phyloP scores from a whole-genome alignment of 2,888 invertebrate species.

The Cantharis lateralis region DNA sequence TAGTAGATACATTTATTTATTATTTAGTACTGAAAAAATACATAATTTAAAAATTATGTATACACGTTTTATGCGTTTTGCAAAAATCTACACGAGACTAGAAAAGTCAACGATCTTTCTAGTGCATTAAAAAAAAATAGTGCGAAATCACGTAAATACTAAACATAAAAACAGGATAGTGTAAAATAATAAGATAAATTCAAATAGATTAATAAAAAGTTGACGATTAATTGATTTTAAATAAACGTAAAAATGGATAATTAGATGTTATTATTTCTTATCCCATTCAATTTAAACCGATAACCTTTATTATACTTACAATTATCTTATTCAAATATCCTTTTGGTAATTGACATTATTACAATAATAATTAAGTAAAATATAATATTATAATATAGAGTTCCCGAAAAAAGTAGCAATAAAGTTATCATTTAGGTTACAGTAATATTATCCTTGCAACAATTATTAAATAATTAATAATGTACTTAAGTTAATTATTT shows the following conservation, averaged over 20 bases:
- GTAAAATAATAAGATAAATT: background rate
- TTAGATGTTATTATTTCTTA: background rate
- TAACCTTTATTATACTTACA: background rate
- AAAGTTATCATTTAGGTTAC: background rate
- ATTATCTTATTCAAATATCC: background rate
- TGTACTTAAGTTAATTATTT: background rate
- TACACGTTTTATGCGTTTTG: too few species aligned
- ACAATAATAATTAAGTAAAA: background rate
- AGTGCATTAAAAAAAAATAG: background rate
- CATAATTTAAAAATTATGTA: too few species aligned
- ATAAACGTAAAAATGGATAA: background rate
- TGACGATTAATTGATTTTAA: background rate
- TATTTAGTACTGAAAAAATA: too few species aligned
- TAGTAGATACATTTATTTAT: too few species aligned
- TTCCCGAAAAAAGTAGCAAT: background rate
- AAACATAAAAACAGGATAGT: background rate
- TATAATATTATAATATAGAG: background rate
- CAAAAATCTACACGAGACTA: background rate
- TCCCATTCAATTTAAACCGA: background rate
- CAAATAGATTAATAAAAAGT: background rate
- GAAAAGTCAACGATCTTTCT: background rate
- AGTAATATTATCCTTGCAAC: background rate
- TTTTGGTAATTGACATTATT: background rate
- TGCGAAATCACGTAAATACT: background rate
- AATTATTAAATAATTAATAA: background rate